Percentiles rank a stretch among this genome's conserved stretches.
Conservation (phyloP, 2,888 invertebrate genomes). For the Pherbina coryleti region DNA sequence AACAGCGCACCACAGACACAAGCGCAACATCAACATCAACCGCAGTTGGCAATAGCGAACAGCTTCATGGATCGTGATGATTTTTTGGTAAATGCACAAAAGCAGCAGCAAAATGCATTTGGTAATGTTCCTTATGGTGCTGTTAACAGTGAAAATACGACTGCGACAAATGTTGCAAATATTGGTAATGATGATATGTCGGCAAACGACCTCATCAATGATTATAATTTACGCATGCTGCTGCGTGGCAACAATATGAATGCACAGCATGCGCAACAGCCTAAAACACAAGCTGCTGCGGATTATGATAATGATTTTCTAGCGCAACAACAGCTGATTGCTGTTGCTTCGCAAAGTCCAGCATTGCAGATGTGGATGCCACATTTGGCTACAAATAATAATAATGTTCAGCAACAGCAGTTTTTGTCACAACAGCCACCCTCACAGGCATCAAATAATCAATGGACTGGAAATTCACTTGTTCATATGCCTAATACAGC, state of each 20-base stretch:
- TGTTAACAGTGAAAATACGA: constrained; percentile 1
- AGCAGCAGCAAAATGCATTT: constrained; percentile 38
- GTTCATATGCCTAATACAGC: constrained; percentile 46
- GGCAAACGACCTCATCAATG: constrained; percentile 58
- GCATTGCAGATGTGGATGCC: constrained; percentile 61
- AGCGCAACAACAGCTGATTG: constrained; percentile 55
- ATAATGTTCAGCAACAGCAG: constrained; percentile 44
- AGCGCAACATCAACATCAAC: constrained; percentile 44
- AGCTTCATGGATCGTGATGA: constrained; percentile 49
- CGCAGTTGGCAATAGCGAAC: constrained; percentile 33
- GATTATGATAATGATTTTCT: constrained; percentile 52
- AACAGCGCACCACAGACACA: constrained; percentile 37
- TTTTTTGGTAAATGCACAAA: constrained; percentile 53
- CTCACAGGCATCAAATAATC: constrained; percentile 39
- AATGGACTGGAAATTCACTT: constrained; percentile 44
- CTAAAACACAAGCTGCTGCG: not conserved
- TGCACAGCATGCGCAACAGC: not conserved
- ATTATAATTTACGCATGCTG: constrained; percentile 61
- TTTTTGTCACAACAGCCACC: constrained; percentile 26
- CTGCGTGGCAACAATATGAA: constrained; percentile 51
- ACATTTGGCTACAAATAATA: constrained; percentile 42
- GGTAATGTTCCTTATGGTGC: constrained; percentile 20
- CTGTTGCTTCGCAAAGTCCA: constrained; percentile 50
- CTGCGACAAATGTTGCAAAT: not conserved
- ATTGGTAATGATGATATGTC: constrained; percentile 45